These are phyloP conservation scores for Calypte anna DNA, from an alignment of 2,113 vertebrate species.

Conservation along the genomic window DNA sequence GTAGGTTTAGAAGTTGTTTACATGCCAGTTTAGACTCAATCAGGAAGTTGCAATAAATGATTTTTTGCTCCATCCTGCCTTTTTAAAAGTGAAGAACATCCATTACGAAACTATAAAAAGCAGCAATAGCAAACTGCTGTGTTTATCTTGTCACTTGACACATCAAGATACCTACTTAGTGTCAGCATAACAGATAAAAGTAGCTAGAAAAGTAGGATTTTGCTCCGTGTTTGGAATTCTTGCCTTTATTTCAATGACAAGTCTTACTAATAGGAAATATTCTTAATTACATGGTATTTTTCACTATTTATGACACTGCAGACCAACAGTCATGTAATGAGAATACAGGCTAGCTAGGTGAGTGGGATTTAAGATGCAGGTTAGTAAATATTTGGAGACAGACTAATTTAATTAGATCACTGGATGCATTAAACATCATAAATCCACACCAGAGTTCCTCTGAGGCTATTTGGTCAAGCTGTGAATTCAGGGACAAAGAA, in stretches of 20 bases:
- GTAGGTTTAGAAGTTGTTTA: neutral
- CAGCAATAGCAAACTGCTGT: neutral
- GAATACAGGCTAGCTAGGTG: neutral
- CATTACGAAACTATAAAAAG: conserved; percentile 35
- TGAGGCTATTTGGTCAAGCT: neutral
- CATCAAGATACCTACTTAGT: conserved; percentile 48
- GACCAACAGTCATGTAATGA: neutral
- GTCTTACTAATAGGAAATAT: neutral
- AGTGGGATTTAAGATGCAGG: neutral
- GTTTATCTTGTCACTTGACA: conserved; percentile 24
- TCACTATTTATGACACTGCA: neutral
- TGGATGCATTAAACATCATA: neutral
- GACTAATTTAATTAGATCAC: neutral
- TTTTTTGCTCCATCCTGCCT: neutral
- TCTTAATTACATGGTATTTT: neutral
- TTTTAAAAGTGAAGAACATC: neutral
- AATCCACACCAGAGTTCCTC: neutral
- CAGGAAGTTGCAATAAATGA: neutral
- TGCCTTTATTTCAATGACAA: conserved; percentile 38
- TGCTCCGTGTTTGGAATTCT: neutral
- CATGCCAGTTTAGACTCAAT: neutral
- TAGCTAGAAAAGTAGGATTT: conserved; percentile 10
- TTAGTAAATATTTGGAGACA: neutral
- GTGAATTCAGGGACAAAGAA: neutral
- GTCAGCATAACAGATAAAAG: conserved; percentile 10